Base-by-base conservation (phyloP, 2,113 vertebrate species). In the Leptobrachium ailaonicum region DNA sequence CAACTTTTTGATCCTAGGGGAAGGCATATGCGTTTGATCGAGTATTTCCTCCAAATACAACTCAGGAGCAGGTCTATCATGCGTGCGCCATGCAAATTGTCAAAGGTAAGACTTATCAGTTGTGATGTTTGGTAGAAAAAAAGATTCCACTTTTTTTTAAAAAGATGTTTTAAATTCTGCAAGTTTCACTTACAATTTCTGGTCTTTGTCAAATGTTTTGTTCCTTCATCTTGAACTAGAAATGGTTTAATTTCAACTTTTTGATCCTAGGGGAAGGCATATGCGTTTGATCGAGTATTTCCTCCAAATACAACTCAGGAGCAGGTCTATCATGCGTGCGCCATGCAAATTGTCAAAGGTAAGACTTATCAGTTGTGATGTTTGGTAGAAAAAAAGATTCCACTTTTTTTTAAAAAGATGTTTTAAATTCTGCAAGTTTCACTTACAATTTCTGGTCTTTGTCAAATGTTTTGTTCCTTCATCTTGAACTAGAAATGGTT, bases 261-360 rank as follows among this genome's bases (percentile, higher is more conserved):
- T 71, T 44, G 13, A 40, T 75, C 60, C 58, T 89, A 98, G 96
- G 94, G 94, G 12, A 97, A 94, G 82, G 88, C 93, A 0, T 98
- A 95, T 41, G 93, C 88, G 13, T 97, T 96, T 78, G 96, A 97
- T 85, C 91, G 93, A 14, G 96, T 97, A 42, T 97, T 97, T 76
- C 94, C 95, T 12, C 94, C 94, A 4, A 97, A 95, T 88, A 92
- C 94, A 54, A 95, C 95, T n/a, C 96, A 98, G 88, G 95, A 96
- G 71, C 95, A 98, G 87, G 94, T 98, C 67, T 98, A 98, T 88
- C 94, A 95, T 63, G 89, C 94, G 3, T 98, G 95, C 13, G 96
- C 96, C 89, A 96, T 96, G 90, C 95, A 96, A 88, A 97, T 97
- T 66, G 96, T 97, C 82, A 96, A 94, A 95, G 96, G 96, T 97